Evolutionary conservation across 1,140 invertebrate genomes (phyloP), one percentile per base, ranked within the genome.

Genomic region (Mycetomoellerius zeteki): DNA sequence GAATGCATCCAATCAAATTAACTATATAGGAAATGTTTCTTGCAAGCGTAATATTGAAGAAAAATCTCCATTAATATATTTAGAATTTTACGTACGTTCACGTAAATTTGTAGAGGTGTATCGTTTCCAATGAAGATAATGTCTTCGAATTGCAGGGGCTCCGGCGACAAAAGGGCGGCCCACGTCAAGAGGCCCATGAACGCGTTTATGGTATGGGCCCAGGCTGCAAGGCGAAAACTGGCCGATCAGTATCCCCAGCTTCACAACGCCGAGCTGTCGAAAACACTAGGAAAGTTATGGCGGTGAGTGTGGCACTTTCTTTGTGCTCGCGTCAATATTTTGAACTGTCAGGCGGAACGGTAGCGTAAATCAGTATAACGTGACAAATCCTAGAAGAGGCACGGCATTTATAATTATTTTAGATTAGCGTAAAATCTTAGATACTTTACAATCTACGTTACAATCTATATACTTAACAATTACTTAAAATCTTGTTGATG

Each of bases 171-270:
- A 96, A 96, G 98, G 75, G 98, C 98, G 0, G 98, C 98, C 97
- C 99, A 99, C 94, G 98, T 99, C 37, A 99, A 99, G 94, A 96
- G 98, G 67, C 98, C 98, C 0, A 99, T 99, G 98, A 99, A 99
- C 93, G 98, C 98, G 0, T 99, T 99, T 93, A 99, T 99, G 98
- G 98, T 99, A n/a, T 99, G 98, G 98, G 98, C 98, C 1, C 98
- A 99, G 93, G 98, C 98, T 10, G 98, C 98, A n/a, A 96, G 98
- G 73, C 96, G 97, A 77, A 97, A 97, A 93, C 96, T 99, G 62
- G 98, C 98, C 4, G 98, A 98, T 92, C 98, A 99, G 93, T 97
- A 99, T 95, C 98, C 98, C 0, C 97, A 98, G 89, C 96, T 99
- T 21, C 98, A 99, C 95, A 99, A 99, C 94, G 98, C 98, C 0